Evolutionary conservation across 2,888 invertebrate species (phyloP).

Genomic region (Villa cingulata): DNA sequence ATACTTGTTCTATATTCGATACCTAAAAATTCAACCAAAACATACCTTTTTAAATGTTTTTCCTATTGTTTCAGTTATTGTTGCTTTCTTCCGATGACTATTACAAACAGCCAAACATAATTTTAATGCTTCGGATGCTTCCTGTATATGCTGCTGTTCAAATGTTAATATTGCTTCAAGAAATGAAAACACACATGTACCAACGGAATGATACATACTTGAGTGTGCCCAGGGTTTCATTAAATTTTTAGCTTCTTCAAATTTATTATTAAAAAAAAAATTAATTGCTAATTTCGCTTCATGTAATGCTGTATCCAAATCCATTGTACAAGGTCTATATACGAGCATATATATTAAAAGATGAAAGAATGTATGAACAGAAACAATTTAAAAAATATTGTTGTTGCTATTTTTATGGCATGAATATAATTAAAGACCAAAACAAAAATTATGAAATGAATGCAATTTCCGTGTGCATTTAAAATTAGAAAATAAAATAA

Average conservation of each 20-base stretch:
- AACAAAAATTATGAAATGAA: too few species aligned
- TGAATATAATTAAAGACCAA: too few species aligned
- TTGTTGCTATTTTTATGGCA: too few species aligned
- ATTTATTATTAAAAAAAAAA: constrained; percentile 85
- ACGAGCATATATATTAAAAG: too few species aligned
- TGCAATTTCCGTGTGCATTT: too few species aligned
- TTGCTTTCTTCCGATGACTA: constrained; percentile 37
- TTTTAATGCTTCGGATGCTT: constrained; percentile 63
- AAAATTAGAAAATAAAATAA: too few species aligned
- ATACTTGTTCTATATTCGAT: too few species aligned
- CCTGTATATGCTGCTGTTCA: constrained; percentile 62
- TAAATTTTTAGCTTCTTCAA: constrained; percentile 62
- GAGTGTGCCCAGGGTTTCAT: constrained; percentile 67
- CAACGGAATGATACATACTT: constrained; percentile 87
- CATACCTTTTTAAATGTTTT: constrained; percentile 53
- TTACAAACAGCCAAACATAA: constrained; percentile 67
- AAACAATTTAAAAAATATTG: too few species aligned
- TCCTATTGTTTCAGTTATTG: constrained; percentile 66
- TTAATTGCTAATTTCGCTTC: constrained; percentile 71
- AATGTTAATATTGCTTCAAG: constrained; percentile 88
- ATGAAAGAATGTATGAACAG: too few species aligned
- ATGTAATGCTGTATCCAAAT: constrained; percentile 42
- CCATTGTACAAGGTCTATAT: constrained; percentile 18
- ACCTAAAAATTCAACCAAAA: not conserved
- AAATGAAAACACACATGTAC: constrained; percentile 75